A percentile compares a stretch with the other conserved stretches of the same genome.
Evolutionary conservation across 1,140 invertebrate genomes (phyloP).

Genomic region (Diploscapter pachys): DNA sequence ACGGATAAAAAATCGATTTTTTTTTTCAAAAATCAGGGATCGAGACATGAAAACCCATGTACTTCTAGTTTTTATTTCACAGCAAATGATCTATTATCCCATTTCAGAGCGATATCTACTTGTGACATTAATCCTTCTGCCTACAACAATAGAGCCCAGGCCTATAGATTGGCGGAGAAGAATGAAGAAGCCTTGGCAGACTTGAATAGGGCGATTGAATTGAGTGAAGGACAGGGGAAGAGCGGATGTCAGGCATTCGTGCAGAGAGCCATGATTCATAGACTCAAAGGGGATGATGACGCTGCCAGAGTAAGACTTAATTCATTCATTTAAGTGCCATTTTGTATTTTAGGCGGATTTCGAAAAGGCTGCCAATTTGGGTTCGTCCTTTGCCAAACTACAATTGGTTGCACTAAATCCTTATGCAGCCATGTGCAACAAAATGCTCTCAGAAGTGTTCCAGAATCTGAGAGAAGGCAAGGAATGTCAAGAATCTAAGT

Average conservation of each 20-base stretch:
- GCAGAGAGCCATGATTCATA: slow-evolving; percentile 73
- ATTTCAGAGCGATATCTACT: slow-evolving; percentile 42
- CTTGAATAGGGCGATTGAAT: slow-evolving; percentile 70
- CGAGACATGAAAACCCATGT: too few species aligned
- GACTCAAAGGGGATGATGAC: slow-evolving; percentile 67
- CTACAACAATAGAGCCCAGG: slow-evolving; percentile 80
- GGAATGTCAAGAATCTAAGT: not conserved
- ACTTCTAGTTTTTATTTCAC: too few species aligned
- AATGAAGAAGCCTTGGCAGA: slow-evolving; percentile 72
- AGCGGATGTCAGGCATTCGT: slow-evolving; percentile 73
- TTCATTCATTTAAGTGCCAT: slow-evolving; percentile 8
- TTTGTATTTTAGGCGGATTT: slow-evolving; percentile 66
- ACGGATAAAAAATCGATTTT: too few species aligned
- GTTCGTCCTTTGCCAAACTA: slow-evolving; percentile 76
- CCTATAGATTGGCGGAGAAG: slow-evolving; percentile 69
- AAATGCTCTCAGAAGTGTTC: slow-evolving; percentile 75
- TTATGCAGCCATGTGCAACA: slow-evolving; percentile 83
- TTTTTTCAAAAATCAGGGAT: too few species aligned
- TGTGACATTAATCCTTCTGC: slow-evolving; percentile 65
- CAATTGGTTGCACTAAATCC: slow-evolving; percentile 64
- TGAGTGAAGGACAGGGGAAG: slow-evolving; percentile 68
- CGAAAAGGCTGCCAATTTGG: slow-evolving; percentile 70
- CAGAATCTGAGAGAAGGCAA: slow-evolving; percentile 6
- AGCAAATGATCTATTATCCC: too few species aligned
- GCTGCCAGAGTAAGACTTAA: slow-evolving; percentile 63